Conservation (phyloP, 1,140 invertebrate species). For the Batillaria attramentaria region DNA sequence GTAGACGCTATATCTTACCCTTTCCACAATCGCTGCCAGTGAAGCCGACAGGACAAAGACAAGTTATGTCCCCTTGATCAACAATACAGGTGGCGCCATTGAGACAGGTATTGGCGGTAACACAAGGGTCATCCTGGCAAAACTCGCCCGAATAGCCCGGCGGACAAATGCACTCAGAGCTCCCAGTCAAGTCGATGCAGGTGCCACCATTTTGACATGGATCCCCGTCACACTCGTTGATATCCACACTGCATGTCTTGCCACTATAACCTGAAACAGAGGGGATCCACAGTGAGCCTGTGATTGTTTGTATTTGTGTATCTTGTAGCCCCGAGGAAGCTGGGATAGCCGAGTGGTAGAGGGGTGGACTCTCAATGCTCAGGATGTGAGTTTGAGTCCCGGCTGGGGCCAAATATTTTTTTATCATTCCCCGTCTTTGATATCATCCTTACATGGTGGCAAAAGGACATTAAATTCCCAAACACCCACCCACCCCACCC, state of each 20-base stretch:
- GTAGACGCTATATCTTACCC: conserved; percentile 41
- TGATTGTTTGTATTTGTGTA: too few relatives aligned
- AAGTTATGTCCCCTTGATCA: conserved; percentile 92
- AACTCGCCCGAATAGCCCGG: conserved; percentile 41
- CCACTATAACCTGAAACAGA: conserved; percentile 60
- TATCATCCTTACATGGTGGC: too few relatives aligned
- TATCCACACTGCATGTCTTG: conserved; percentile 56
- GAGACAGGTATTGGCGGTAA: conserved; percentile 68
- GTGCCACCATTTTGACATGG: conserved; percentile 61
- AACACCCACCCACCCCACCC: too few relatives aligned
- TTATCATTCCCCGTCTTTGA: too few relatives aligned
- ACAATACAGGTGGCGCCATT: conserved; percentile 94
- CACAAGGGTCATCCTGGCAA: conserved; percentile 82
- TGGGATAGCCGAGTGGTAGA: too few relatives aligned
- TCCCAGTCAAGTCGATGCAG: conserved; percentile 51
- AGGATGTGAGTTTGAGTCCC: too few relatives aligned
- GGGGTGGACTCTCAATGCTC: too few relatives aligned
- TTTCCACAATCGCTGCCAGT: conserved; percentile 84
- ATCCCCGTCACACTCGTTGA: conserved; percentile 49
- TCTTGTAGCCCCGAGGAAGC: too few relatives aligned
- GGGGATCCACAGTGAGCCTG: neutral
- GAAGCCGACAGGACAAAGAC: conserved; percentile 84
- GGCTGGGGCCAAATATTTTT: too few relatives aligned
- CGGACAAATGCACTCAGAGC: conserved; percentile 44
- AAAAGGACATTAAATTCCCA: too few relatives aligned